A percentile compares a stretch with the other conserved stretches of the same genome.
Evolutionary conservation across 2,888 invertebrate species (phyloP).

Genomic region (Eupithecia subfuscata): DNA sequence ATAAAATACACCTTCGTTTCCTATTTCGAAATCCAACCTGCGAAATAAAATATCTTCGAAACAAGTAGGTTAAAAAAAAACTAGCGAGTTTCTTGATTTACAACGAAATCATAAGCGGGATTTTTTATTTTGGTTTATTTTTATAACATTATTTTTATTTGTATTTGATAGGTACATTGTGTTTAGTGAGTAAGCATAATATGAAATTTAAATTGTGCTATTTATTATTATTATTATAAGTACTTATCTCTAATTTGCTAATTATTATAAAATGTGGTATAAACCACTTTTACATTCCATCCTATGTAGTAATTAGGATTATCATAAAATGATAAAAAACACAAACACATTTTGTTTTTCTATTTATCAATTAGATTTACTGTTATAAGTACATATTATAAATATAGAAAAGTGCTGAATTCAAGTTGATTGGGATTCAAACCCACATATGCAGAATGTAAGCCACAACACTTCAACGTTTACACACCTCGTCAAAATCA

Average conservation of each 20-base stretch:
- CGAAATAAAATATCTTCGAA: too few relatives aligned
- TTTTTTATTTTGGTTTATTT: too few relatives aligned
- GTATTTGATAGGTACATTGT: constrained; percentile 9
- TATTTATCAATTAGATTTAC: not conserved
- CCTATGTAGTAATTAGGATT: not conserved
- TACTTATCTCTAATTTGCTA: not conserved
- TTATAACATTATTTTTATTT: constrained; percentile 7
- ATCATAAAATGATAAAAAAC: constrained; percentile 5
- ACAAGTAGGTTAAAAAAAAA: too few relatives aligned
- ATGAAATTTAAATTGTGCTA: not conserved
- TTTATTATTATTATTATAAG: not conserved
- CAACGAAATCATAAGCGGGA: too few relatives aligned
- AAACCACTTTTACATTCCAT: constrained; percentile 1
- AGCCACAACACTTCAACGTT: not conserved
- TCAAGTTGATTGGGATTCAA: too few relatives aligned
- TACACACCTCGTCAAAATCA: not conserved
- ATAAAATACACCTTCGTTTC: too few relatives aligned
- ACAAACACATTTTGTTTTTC: not conserved
- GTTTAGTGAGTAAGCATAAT: not conserved
- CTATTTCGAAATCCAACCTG: too few relatives aligned
- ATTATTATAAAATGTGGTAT: not conserved
- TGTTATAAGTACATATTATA: not conserved
- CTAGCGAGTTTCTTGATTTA: too few relatives aligned
- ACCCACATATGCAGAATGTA: too few relatives aligned
- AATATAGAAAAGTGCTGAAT: not conserved